These are phyloP conservation scores for Platygyra sinensis DNA, from an alignment of 64 coral and sea anemone species.

Conservation along the genomic window DNA sequence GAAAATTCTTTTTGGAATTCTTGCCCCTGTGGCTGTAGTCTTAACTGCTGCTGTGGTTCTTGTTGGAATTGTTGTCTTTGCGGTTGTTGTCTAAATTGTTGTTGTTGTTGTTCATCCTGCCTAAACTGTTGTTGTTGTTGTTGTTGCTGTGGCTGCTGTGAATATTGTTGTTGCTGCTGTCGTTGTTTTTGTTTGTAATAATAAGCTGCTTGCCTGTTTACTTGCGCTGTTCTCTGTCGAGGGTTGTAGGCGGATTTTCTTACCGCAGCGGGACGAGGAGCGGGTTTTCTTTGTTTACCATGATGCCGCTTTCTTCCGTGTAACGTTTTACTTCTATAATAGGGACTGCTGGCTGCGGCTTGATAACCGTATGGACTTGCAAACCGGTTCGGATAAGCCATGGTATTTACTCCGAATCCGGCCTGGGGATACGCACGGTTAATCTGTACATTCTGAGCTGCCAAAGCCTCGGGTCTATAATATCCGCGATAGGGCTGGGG, in stretches of 20 bases:
- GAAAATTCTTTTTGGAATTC: background rate
- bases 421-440: constrained; percentile 19
- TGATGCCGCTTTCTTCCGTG: background rate
- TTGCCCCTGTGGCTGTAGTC: background rate
- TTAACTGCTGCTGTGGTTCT: background rate
- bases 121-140: background rate
- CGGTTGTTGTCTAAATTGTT: constrained; percentile 13
- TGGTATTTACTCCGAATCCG: background rate
- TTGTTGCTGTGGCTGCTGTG: constrained; percentile 9
- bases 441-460: constrained; percentile 18
- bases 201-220: constrained; percentile 5
- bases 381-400: constrained; percentile 18
- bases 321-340: constrained; percentile 25
- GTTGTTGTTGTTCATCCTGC: background rate
- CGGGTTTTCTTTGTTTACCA: background rate
- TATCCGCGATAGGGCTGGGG: constrained; percentile 26
- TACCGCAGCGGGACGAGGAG: background rate
- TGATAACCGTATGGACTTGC: constrained; percentile 38
- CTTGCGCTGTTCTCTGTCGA: background rate
- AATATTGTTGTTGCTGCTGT: background rate
- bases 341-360: constrained; percentile 5
- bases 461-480: constrained; percentile 21
- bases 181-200: constrained; percentile 3
- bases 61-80: background rate
- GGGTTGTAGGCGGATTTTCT: constrained; percentile 6